These are phyloP conservation scores for Fratercula arctica DNA, from an alignment of 2,797 vertebrate species.

Conservation along the genomic window DNA sequence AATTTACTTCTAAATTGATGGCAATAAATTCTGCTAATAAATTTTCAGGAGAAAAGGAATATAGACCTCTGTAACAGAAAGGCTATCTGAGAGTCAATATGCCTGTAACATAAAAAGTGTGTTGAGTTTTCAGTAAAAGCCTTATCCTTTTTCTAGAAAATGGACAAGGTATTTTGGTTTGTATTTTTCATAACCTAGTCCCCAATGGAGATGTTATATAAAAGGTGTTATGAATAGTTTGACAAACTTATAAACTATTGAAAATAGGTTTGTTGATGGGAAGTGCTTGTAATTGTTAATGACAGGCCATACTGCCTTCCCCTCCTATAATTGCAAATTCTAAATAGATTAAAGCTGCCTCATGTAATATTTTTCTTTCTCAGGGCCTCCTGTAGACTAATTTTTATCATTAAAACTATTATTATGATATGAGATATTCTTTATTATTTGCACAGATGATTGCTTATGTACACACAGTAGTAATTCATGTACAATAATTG, in stretches of 20 bases:
- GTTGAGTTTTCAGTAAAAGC: not conserved
- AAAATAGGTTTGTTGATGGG: not conserved
- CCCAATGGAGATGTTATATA: accelerated
- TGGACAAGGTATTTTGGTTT: not conserved
- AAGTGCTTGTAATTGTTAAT: not conserved
- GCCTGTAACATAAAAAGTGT: not conserved
- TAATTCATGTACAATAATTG: not conserved
- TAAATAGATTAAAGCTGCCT: not conserved
- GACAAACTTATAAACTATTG: not conserved
- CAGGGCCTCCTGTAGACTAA: not conserved
- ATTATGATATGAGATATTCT: not conserved
- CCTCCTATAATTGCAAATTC: not conserved
- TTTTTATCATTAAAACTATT: not conserved
- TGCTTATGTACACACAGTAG: not conserved
- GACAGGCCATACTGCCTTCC: not conserved
- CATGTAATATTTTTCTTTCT: not conserved
- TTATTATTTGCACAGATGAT: not conserved
- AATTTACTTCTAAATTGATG: not conserved
- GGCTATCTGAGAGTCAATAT: not conserved
- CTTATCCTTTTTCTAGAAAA: not conserved
- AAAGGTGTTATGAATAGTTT: not conserved
- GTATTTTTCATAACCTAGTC: not conserved
- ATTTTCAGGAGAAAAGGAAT: not conserved
- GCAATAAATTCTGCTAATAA: not conserved
- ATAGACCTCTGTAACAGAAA: not conserved